Evolutionary conservation across 30 jellyfish, hydroid and myxozoan genomes (phyloP).

Genomic region (Aurelia sp.): DNA sequence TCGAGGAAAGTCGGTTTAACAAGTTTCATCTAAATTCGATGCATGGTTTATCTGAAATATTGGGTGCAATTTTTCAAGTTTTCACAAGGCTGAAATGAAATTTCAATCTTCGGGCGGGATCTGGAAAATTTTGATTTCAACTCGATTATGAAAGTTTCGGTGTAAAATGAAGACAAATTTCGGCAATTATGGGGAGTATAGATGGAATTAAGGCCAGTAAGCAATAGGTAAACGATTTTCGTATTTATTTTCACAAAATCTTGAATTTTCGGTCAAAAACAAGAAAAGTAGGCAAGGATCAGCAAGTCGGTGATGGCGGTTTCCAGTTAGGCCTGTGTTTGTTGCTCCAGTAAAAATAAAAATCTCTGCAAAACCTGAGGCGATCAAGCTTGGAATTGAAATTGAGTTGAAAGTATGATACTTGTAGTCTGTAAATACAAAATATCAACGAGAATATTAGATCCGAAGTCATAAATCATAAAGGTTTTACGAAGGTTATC

Average conservation of each 20-base stretch:
- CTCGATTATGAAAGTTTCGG: neutral
- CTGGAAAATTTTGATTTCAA: neutral
- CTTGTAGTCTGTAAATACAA: neutral
- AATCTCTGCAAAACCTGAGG: neutral
- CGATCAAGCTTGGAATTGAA: no score
- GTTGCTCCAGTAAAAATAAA: constrained; percentile 10
- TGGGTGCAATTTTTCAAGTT: constrained; percentile 13
- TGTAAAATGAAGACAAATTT: constrained; percentile 1
- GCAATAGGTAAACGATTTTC: no score
- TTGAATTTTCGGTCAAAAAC: neutral
- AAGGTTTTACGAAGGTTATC: constrained; percentile 36
- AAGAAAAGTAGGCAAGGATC: constrained; percentile 21
- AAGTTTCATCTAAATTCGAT: no score
- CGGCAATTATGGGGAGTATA: no score
- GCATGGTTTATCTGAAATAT: neutral
- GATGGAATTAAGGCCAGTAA: no score
- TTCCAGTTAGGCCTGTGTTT: constrained; percentile 72
- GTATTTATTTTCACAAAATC: neutral
- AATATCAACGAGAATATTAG: neutral
- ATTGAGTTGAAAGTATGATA: constrained; percentile 14
- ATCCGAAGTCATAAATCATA: neutral
- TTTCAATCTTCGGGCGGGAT: constrained; percentile 6
- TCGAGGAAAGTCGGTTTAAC: no score
- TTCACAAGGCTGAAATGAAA: constrained; percentile 14
- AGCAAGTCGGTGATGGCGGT: constrained; percentile 64